phyloP scores from a whole-genome alignment of 2,888 invertebrate genomes.

The Philopedon plagiatum region DNA sequence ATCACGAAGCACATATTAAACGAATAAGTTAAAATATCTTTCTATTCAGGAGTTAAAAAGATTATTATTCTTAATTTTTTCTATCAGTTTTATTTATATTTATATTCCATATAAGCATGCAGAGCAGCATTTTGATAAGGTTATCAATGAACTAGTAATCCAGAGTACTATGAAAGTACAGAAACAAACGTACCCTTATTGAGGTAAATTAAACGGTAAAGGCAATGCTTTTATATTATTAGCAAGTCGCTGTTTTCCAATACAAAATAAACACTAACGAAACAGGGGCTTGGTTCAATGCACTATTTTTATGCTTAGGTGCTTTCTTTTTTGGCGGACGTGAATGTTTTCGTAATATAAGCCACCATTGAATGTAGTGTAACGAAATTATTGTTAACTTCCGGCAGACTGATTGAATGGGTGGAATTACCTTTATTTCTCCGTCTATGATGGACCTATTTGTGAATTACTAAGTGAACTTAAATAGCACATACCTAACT shows the following conservation, averaged over 20 bases:
- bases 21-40: too few species aligned
- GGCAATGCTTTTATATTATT: neutral
- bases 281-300: slow-evolving; percentile 34
- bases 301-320: slow-evolving; percentile 43
- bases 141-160: too few species aligned
- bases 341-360: slow-evolving; percentile 34
- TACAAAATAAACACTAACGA: slow-evolving; percentile 19
- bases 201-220: too few species aligned
- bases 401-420: slow-evolving; percentile 20
- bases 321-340: slow-evolving; percentile 38
- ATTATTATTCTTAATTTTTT: too few species aligned
- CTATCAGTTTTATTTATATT: too few species aligned
- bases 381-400: slow-evolving; percentile 46
- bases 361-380: slow-evolving; percentile 27
- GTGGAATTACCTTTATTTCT: slow-evolving; percentile 13
- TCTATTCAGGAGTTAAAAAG: too few species aligned
- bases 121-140: too few species aligned
- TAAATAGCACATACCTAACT: too few species aligned
- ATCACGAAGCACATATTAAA: too few species aligned
- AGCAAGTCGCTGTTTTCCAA: neutral
- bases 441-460: neutral
- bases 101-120: too few species aligned
- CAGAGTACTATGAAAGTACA: too few species aligned
- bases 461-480: neutral
- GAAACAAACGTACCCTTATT: too few species aligned